Conservation (phyloP, 2,797 vertebrate genomes). For the Danionella dracula region DNA sequence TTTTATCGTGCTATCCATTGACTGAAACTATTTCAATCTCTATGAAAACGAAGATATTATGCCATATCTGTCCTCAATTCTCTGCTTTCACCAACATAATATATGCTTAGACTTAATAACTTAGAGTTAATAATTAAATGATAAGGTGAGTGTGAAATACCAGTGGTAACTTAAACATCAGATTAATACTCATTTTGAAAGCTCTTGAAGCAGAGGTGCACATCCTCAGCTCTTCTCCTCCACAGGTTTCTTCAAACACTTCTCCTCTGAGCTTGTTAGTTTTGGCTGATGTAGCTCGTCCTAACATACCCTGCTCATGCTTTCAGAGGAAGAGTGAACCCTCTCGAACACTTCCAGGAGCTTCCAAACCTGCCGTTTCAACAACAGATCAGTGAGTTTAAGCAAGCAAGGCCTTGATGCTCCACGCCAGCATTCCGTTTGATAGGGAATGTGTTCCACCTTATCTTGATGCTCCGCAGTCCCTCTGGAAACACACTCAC, state of each 20-base stretch:
- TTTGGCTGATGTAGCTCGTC: not conserved
- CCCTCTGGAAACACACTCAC: constrained; percentile 1
- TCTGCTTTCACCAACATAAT: no score
- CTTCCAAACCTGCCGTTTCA: constrained; percentile 18
- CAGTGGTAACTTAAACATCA: no score
- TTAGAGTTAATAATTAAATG: no score
- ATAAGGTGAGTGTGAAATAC: no score
- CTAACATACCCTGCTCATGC: not conserved
- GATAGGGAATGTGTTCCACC: constrained; percentile 8
- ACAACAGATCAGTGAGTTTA: constrained; percentile 18
- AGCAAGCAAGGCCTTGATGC: constrained; percentile 21
- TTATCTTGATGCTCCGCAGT: not conserved
- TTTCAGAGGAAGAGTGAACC: not conserved
- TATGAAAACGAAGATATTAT: no score
- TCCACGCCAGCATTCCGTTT: constrained; percentile 26
- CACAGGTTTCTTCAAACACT: not conserved
- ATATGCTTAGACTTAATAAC: no score
- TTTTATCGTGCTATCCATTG: no score
- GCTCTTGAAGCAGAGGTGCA: no score
- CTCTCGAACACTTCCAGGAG: not conserved
- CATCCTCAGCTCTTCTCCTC: constrained; percentile 12
- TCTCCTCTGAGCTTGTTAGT: not conserved
- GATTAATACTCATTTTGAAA: no score
- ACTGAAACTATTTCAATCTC: no score
- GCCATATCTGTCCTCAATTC: no score